Conservation (phyloP, 2,888 invertebrate species). For the Biston betularia region DNA sequence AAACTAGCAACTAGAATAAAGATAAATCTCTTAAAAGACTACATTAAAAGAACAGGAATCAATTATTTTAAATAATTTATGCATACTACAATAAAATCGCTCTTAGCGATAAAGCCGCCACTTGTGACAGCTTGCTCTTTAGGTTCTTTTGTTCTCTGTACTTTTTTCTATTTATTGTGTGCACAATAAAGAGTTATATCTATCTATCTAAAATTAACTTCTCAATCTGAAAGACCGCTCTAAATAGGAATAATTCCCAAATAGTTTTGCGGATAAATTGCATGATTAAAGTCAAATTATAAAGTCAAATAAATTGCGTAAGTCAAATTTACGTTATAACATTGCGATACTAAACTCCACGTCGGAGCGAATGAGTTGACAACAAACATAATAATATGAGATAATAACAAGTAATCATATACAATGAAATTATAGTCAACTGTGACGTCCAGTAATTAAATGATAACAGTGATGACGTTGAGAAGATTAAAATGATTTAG, state of each 20-base stretch:
- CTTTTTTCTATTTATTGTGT: too few species aligned
- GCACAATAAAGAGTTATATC: too few species aligned
- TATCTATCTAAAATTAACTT: too few species aligned
- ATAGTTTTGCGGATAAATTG: neutral
- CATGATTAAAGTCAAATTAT: too few species aligned
- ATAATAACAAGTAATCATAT: conserved; percentile 22
- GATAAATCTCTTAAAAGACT: neutral
- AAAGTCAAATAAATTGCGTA: too few species aligned
- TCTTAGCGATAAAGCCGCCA: too few species aligned
- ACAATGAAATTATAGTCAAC: conserved; percentile 23
- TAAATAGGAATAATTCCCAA: too few species aligned
- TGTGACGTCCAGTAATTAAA: conserved; percentile 34
- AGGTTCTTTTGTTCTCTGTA: too few species aligned
- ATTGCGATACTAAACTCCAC: conserved; percentile 12
- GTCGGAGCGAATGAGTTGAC: conserved; percentile 17
- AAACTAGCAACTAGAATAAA: neutral
- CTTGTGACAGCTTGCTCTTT: too few species aligned
- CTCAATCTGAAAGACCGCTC: too few species aligned
- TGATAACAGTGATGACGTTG: conserved; percentile 26
- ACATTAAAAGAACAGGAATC: neutral
- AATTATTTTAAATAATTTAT: too few species aligned
- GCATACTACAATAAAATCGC: too few species aligned
- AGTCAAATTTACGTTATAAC: neutral
- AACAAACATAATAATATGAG: conserved; percentile 15
- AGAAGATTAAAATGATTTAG: conserved; percentile 26